These are phyloP conservation scores for Sebastes vulpes DNA, from an alignment of 2,797 vertebrate genomes.

Conservation along the genomic window DNA sequence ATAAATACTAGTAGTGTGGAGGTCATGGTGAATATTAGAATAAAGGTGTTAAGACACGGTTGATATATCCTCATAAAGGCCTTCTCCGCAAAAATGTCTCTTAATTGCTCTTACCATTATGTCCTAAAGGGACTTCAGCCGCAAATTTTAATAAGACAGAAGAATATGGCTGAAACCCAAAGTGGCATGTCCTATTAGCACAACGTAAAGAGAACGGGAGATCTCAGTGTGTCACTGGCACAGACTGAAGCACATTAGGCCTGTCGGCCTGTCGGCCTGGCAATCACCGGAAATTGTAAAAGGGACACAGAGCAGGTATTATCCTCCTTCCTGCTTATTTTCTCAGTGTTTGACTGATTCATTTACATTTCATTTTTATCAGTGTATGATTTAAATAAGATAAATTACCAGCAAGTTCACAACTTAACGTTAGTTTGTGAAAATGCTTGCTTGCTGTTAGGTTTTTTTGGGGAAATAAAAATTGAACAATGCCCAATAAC, in stretches of 20 bases:
- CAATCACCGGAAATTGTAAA: not conserved
- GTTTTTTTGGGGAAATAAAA: not conserved
- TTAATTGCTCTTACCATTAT: slow-evolving; percentile 64
- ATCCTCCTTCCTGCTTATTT: slow-evolving; percentile 27
- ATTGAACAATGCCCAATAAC: not conserved
- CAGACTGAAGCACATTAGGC: slow-evolving; percentile 18
- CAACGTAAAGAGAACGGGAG: slow-evolving; percentile 3
- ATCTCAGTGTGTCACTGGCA: slow-evolving; percentile 24
- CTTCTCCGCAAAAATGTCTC: not conserved
- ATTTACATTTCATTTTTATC: slow-evolving; percentile 6
- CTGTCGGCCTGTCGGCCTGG: slow-evolving; percentile 4
- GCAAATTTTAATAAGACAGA: slow-evolving; percentile 63
- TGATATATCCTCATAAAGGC: slow-evolving; percentile 2
- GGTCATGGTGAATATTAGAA: slow-evolving; percentile 2
- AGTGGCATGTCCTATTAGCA: slow-evolving; percentile 58
- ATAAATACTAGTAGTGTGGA: not conserved
- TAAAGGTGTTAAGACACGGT: slow-evolving; percentile 1
- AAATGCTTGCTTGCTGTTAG: not conserved
- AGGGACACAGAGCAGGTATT: slow-evolving; percentile 6
- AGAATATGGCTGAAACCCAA: slow-evolving; percentile 28
- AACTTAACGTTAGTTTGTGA: not conserved
- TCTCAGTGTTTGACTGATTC: slow-evolving; percentile 7
- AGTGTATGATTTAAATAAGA: not conserved
- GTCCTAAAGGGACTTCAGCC: slow-evolving; percentile 18
- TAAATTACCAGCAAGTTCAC: slow-evolving; percentile 5